Conservation (phyloP, 2,888 invertebrate species). For the Synanthedon vespiformis region DNA sequence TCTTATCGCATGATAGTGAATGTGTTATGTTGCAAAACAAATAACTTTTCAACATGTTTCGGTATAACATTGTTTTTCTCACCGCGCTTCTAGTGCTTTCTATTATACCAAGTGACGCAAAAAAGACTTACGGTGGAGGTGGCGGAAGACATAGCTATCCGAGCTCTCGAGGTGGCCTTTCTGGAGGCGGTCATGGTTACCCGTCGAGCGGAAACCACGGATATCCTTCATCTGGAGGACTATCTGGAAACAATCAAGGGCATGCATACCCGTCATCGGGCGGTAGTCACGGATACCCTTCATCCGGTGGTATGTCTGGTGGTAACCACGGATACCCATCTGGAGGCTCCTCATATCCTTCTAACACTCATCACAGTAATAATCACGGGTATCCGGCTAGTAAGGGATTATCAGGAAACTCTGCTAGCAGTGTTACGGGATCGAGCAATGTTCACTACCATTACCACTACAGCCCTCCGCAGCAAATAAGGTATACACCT, state of each 20-base stretch:
- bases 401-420: slow-evolving; percentile 11
- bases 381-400: slow-evolving; percentile 14
- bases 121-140: slow-evolving; percentile 7
- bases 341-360: neutral
- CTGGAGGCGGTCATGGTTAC: slow-evolving; percentile 3
- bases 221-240: slow-evolving; percentile 5
- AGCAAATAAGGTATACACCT: slow-evolving; percentile 10
- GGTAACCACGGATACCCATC: neutral
- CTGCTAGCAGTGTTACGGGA: slow-evolving; percentile 7
- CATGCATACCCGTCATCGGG: slow-evolving; percentile 3
- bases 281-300: slow-evolving; percentile 12
- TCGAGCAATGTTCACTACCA: slow-evolving; percentile 9
- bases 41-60: slow-evolving; percentile 8
- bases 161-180: slow-evolving; percentile 3
- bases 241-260: slow-evolving; percentile 2
- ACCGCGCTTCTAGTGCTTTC: slow-evolving; percentile 9
- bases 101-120: slow-evolving; percentile 5
- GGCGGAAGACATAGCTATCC: slow-evolving; percentile 7
- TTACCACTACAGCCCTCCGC: slow-evolving; percentile 12
- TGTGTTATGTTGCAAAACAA: slow-evolving; percentile 6
- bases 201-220: slow-evolving; percentile 4
- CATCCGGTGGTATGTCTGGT: slow-evolving; percentile 9
- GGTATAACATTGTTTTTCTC: slow-evolving; percentile 6
- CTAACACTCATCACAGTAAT: neutral
- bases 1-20: neutral